phyloP scores from a whole-genome alignment of 2,888 invertebrate species.

The Perdita meconis region DNA sequence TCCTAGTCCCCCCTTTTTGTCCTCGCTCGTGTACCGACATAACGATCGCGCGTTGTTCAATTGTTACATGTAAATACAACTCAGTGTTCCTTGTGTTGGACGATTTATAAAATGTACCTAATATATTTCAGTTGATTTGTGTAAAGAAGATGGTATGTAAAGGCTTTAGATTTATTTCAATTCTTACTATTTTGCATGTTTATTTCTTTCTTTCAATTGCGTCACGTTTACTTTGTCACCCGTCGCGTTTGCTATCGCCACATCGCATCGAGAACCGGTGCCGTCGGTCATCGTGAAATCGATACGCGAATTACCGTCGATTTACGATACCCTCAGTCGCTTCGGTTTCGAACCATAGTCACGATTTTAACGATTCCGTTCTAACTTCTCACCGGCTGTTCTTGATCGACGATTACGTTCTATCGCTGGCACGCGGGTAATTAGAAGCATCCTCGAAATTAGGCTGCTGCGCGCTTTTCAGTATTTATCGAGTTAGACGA shows the following conservation, averaged over 20 bases:
- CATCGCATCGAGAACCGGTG: constrained; percentile 2
- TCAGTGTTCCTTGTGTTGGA: constrained; percentile 55
- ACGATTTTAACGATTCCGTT: background rate
- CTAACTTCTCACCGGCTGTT: background rate
- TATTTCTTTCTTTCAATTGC: constrained; percentile 68
- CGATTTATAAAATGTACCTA: constrained; percentile 79
- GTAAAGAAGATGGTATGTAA: constrained; percentile 83
- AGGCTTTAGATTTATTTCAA: constrained; percentile 79
- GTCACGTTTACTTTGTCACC: constrained; percentile 63
- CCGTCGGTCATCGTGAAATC: background rate
- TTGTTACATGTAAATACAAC: constrained; percentile 48
- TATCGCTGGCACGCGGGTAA: background rate
- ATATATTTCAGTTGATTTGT: constrained; percentile 82
- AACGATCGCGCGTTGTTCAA: constrained; percentile 3
- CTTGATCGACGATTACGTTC: background rate
- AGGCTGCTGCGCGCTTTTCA: background rate
- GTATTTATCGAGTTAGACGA: background rate
- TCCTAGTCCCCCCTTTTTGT: background rate
- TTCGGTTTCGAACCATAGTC: background rate
- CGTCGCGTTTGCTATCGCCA: constrained; percentile 7
- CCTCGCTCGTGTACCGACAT: background rate
- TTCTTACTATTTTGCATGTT: constrained; percentile 78
- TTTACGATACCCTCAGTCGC: background rate
- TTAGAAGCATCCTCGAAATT: background rate
- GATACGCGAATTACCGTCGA: background rate